Conservation (phyloP, 2,113 vertebrate genomes). For the Pseudopodoces humilis region DNA sequence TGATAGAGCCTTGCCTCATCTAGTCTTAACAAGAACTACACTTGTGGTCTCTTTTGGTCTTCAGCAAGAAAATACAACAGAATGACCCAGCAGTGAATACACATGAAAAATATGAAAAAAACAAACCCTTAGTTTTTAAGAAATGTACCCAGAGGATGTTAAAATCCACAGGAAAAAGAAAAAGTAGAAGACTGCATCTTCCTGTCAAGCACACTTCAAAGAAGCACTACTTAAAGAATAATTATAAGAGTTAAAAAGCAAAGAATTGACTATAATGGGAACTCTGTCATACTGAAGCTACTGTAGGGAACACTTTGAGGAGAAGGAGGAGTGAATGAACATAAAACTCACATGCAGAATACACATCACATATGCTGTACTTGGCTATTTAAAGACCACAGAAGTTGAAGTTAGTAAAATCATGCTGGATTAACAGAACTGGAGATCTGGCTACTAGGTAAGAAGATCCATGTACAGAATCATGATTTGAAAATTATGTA, state of each 20-base stretch:
- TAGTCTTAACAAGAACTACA: not conserved
- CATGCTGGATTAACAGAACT: not conserved
- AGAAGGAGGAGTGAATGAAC: constrained; percentile 40
- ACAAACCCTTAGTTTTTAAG: not conserved
- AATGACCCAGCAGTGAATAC: not conserved
- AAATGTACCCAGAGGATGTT: not conserved
- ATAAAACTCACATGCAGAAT: constrained; percentile 10
- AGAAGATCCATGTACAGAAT: not conserved
- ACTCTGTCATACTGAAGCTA: constrained; percentile 12
- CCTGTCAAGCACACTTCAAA: constrained; percentile 18
- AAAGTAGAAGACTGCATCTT: not conserved
- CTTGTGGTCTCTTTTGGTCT: not conserved
- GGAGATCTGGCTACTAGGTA: not conserved
- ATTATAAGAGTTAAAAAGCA: constrained; percentile 30
- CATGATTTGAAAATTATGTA: not conserved
- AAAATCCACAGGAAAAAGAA: not conserved
- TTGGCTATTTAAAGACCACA: not conserved
- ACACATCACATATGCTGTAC: not conserved
- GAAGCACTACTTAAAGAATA: constrained; percentile 13
- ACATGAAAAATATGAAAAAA: not conserved
- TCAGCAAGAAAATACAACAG: not conserved
- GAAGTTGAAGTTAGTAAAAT: not conserved
- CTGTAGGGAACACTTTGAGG: constrained; percentile 9
- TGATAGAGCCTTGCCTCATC: not conserved
- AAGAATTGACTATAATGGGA: constrained; percentile 35